Conservation (phyloP, 2,888 invertebrate species). For the Sminthurinus aureus region DNA sequence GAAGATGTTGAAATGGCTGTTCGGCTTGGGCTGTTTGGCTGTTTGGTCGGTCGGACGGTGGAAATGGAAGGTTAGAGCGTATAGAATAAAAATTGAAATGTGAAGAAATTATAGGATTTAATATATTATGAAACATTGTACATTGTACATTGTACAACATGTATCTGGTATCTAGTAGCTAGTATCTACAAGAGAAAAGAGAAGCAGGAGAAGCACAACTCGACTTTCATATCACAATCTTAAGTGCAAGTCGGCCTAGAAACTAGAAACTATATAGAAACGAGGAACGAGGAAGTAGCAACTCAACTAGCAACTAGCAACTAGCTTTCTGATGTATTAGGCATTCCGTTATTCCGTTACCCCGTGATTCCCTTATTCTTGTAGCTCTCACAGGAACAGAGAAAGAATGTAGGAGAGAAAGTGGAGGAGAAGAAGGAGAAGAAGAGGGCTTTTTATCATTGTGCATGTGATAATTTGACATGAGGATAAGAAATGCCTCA, state of each 20-base stretch:
- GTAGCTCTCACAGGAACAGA: background rate
- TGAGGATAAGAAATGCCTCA: constrained; percentile 41
- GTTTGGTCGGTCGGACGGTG: background rate
- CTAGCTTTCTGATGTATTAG: no score
- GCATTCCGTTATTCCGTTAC: no score
- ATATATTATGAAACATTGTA: constrained; percentile 25
- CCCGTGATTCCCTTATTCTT: no score
- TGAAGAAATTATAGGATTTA: constrained; percentile 21
- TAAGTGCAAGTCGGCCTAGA: no score
- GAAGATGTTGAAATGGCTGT: no score
- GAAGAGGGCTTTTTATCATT: constrained; percentile 40
- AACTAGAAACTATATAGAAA: no score
- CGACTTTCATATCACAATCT: no score
- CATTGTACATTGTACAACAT: background rate
- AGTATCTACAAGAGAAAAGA: background rate
- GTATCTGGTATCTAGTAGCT: no score
- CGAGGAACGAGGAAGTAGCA: no score
- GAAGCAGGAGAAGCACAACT: background rate
- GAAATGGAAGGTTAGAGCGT: background rate
- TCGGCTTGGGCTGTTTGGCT: background rate
- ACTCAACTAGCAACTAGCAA: no score
- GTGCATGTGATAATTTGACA: constrained; percentile 43
- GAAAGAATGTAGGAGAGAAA: background rate
- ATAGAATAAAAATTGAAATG: constrained; percentile 27
- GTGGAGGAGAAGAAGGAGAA: background rate